These are phyloP conservation scores for Gobiocypris rarus DNA, from an alignment of 2,113 vertebrate species.

Conservation along the genomic window DNA sequence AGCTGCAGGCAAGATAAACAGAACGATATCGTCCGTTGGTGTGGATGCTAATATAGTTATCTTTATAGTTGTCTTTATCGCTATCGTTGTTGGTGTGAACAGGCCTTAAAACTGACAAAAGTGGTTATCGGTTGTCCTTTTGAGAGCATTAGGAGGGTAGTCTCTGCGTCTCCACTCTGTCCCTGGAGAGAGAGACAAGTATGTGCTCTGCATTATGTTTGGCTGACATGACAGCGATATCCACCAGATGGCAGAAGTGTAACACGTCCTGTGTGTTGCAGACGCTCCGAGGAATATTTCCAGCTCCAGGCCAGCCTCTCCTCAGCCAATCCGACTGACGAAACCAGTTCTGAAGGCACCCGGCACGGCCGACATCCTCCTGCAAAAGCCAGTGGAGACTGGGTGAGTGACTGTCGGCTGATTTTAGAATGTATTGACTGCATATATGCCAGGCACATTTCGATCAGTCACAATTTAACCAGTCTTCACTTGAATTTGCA, in stretches of 20 bases:
- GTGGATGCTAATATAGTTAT: too few relatives aligned
- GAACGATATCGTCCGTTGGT: too few relatives aligned
- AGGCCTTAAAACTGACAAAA: background rate
- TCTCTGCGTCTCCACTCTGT: background rate
- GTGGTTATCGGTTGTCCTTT: background rate
- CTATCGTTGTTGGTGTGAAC: too few relatives aligned
- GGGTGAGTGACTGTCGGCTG: conserved; percentile 77
- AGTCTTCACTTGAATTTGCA: background rate
- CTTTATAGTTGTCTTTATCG: too few relatives aligned
- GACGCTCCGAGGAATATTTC: conserved; percentile 53
- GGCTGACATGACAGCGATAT: background rate
- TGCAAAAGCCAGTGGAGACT: conserved; percentile 76
- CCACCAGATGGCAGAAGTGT: conserved; percentile 66
- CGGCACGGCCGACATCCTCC: conserved; percentile 71
- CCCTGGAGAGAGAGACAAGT: conserved; percentile 2
- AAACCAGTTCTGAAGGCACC: conserved; percentile 62
- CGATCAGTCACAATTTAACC: background rate
- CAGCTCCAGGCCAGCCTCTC: conserved; percentile 71
- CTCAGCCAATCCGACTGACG: conserved; percentile 83
- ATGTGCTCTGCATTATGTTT: background rate
- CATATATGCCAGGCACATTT: background rate
- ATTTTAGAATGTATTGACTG: background rate
- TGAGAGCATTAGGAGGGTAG: background rate
- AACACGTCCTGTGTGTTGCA: conserved; percentile 48
- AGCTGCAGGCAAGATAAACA: too few relatives aligned